phyloP scores from a whole-genome alignment of 2,888 invertebrate genomes.

The Ochlodes sylvanus region DNA sequence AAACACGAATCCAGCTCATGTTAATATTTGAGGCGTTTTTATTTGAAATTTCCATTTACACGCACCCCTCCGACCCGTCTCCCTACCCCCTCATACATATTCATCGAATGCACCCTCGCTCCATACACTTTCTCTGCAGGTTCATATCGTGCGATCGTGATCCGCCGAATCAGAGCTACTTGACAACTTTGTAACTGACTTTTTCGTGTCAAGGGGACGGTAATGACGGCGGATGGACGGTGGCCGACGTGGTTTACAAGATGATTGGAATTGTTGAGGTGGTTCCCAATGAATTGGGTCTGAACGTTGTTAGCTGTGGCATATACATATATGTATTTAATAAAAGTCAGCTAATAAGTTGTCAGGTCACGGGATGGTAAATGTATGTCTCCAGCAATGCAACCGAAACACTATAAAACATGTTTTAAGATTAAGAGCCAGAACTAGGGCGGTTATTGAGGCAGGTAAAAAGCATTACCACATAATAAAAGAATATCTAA shows the following conservation, averaged over 20 bases:
- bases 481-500: too few species aligned
- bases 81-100: slow-evolving; percentile 85
- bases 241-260: neutral
- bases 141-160: slow-evolving; percentile 44
- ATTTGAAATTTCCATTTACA: slow-evolving; percentile 86
- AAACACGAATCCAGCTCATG: slow-evolving; percentile 82
- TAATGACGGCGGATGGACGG: slow-evolving; percentile 11
- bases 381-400: too few species aligned
- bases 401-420: too few species aligned
- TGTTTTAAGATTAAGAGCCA: too few species aligned
- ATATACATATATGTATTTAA: too few species aligned
- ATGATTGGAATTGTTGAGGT: slow-evolving; percentile 3
- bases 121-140: slow-evolving; percentile 70
- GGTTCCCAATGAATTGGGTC: too few species aligned
- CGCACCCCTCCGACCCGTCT: slow-evolving; percentile 50
- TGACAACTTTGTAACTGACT: slow-evolving; percentile 36
- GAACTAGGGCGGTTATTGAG: too few species aligned
- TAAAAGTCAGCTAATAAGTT: too few species aligned
- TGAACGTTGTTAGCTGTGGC: too few species aligned
- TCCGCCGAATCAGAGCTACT: slow-evolving; percentile 31
- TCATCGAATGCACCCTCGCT: slow-evolving; percentile 86
- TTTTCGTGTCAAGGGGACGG: slow-evolving; percentile 30
- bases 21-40: slow-evolving; percentile 85
- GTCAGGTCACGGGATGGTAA: too few species aligned
- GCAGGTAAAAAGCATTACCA: too few species aligned